Conservation (phyloP, 1,140 invertebrate species). For the Leptinotarsa defecta region DNA sequence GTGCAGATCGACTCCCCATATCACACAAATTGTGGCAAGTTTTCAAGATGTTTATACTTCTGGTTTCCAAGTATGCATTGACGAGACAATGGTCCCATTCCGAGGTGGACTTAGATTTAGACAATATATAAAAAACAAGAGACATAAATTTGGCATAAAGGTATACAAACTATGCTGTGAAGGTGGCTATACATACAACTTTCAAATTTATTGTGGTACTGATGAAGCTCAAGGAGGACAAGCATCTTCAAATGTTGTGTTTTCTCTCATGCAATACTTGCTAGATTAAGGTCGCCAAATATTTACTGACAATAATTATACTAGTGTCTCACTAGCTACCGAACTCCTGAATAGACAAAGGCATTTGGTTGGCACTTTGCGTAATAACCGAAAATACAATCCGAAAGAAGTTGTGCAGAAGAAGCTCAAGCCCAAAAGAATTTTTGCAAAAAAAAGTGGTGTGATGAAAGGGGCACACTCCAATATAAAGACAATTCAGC, state of each 20-base stretch:
- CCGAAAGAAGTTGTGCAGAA: slow-evolving; percentile 13
- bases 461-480: too few species aligned
- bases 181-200: slow-evolving; percentile 49
- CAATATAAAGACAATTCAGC: background rate
- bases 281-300: slow-evolving; percentile 31
- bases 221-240: background rate
- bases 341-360: slow-evolving; percentile 56
- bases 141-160: slow-evolving; percentile 46
- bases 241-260: slow-evolving; percentile 24
- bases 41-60: slow-evolving; percentile 7
- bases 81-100: slow-evolving; percentile 51
- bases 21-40: background rate
- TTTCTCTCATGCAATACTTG: slow-evolving; percentile 27
- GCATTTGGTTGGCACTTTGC: slow-evolving; percentile 57
- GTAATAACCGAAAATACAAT: slow-evolving; percentile 37
- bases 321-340: slow-evolving; percentile 47
- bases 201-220: slow-evolving; percentile 50
- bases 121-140: slow-evolving; percentile 36
- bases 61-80: slow-evolving; percentile 33
- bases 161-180: slow-evolving; percentile 51
- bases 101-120: slow-evolving; percentile 36
- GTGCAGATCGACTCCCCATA: too few species aligned
- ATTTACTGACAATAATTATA: slow-evolving; percentile 29
- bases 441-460: background rate
- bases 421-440: slow-evolving; percentile 12